phyloP scores from a whole-genome alignment of 2,113 vertebrate species.

The Pelecanoides urinatrix region DNA sequence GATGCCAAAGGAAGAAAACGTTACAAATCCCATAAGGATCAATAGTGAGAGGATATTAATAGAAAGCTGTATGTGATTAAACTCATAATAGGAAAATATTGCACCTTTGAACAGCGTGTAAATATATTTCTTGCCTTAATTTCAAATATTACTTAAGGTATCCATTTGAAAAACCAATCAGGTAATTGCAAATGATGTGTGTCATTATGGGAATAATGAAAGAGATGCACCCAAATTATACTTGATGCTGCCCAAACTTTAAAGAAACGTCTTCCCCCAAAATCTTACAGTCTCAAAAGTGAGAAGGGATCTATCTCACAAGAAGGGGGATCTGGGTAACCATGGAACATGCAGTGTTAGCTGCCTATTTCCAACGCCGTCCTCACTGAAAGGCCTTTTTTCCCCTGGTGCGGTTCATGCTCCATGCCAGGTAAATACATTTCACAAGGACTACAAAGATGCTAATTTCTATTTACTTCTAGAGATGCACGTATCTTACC shows the following conservation, averaged over 20 bases:
- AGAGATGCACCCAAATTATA: background rate
- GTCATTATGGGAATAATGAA: background rate
- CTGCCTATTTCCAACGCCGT: background rate
- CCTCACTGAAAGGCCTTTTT: background rate
- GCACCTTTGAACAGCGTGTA: background rate
- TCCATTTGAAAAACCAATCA: background rate
- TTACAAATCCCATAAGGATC: background rate
- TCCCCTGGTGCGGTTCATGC: rapidly evolving
- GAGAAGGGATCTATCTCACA: background rate
- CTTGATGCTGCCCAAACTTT: background rate
- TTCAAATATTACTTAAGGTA: background rate
- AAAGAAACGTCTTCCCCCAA: background rate
- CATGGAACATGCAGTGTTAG: too few species aligned
- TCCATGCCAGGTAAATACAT: background rate
- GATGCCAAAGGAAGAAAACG: background rate
- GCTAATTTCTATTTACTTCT: background rate
- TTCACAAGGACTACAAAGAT: rapidly evolving
- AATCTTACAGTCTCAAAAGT: background rate
- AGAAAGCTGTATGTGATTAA: background rate
- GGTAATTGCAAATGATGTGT: rapidly evolving
- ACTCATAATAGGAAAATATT: background rate
- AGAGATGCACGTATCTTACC: constrained; percentile 70
- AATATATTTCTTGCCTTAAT: background rate
- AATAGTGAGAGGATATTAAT: background rate
- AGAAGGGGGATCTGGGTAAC: background rate